Evolutionary conservation across 2,113 vertebrate genomes (phyloP), one percentile per base, ranked within the genome.

Genomic region (Seriola quinqueradiata): DNA sequence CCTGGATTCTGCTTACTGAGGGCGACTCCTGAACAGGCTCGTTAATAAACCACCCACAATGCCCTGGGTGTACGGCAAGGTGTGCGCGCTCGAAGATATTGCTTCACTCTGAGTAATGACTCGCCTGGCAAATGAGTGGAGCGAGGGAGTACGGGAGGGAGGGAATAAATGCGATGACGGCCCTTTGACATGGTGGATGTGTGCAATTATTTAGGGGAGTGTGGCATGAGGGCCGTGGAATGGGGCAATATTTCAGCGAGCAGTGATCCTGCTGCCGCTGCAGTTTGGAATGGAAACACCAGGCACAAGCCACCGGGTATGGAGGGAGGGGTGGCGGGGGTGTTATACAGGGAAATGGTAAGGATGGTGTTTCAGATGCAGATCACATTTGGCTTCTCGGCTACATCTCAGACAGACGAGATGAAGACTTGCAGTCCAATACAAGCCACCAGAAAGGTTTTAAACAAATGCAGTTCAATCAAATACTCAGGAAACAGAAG

Each of bases 21-120:
- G 25, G 40, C 4, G 52, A 78, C 59, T 81, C 60, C 64, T 79
- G 76, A 75, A 19, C 81, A 60, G 71, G 82, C 81, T 90, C 28
- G 59, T 92, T 91, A 92, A 88, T 85, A 85, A 88, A 91, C 84
- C 81, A 88, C 88, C 83, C 79, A 84, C 77, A 83, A 79, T 84
- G 81, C 71, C 36, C 63, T 21, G 83, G 63, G 67, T 50, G 77
- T 48, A 64, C 40, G 3, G 48, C 64, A n/a, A 59, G 67, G 72
- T 38, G 70, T 25, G 48, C 50, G 34, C 52, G 12, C 42, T 54
- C 17, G 4, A 61, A 76, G 69, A 61, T 38, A 58, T 38, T 23
- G 40, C 54, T 36, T 28, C 36, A 34, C 77, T 60, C 73, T 87
- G 82, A 92, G 89, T 89, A 92, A 92, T 89, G 88, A 89, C 79